These are phyloP conservation scores for Drosophila sulfurigaster DNA, from an alignment of 1,140 invertebrate species.

Conservation along the genomic window DNA sequence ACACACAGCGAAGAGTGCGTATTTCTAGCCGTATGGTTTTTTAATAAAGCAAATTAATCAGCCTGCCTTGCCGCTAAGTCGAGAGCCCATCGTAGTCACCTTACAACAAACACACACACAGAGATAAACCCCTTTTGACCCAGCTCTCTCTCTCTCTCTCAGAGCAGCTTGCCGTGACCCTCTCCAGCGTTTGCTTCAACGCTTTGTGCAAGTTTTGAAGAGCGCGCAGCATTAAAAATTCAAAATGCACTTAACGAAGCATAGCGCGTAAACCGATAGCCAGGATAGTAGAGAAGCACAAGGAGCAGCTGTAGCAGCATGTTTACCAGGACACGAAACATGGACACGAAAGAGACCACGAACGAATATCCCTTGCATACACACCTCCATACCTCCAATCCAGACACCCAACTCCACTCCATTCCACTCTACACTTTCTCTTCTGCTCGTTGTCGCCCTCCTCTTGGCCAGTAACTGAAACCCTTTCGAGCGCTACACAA, in stretches of 20 bases:
- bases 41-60: slow-evolving; percentile 82
- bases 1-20: slow-evolving; percentile 14
- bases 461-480: slow-evolving; percentile 21
- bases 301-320: slow-evolving; percentile 18
- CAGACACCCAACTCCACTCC: neutral
- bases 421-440: no score
- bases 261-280: slow-evolving; percentile 82
- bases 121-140: neutral
- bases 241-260: slow-evolving; percentile 83
- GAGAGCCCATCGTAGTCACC: slow-evolving; percentile 20
- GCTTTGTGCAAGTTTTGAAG: slow-evolving; percentile 55
- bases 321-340: slow-evolving; percentile 37
- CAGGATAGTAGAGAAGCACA: slow-evolving; percentile 32
- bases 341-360: slow-evolving; percentile 2
- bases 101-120: slow-evolving; percentile 7
- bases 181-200: slow-evolving; percentile 28
- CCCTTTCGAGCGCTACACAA: slow-evolving; percentile 41
- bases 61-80: slow-evolving; percentile 21
- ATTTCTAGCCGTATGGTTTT: slow-evolving; percentile 73
- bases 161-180: neutral
- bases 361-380: neutral
- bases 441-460: neutral
- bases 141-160: neutral
- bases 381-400: neutral
- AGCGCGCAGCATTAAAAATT: slow-evolving; percentile 76